Percentiles rank a stretch among this genome's conserved stretches.
Conservation (phyloP, 2,797 vertebrate genomes). For the Champsocephalus gunnari region DNA sequence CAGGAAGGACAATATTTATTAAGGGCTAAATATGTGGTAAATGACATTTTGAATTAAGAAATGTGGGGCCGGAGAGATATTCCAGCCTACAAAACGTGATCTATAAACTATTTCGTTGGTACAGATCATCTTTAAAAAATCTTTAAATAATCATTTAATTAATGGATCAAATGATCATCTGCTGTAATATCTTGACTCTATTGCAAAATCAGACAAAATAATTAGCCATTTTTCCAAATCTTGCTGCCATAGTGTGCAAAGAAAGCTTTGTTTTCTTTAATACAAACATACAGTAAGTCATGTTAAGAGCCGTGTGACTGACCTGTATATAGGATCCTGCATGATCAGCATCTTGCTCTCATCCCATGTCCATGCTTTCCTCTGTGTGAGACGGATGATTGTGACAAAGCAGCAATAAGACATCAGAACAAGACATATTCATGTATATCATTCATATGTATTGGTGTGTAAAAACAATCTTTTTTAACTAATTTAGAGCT, state of each 20-base stretch:
- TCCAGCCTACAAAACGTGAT: no score
- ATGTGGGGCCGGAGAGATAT: no score
- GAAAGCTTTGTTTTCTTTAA: neutral
- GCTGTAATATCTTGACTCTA: no score
- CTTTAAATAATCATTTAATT: no score
- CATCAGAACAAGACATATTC: neutral
- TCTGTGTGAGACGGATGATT: constrained; percentile 73
- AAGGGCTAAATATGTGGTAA: no score
- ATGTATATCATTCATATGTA: neutral
- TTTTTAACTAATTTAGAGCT: neutral
- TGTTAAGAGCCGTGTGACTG: constrained; percentile 20
- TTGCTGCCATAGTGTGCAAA: neutral
- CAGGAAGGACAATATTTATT: no score
- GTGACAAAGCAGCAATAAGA: neutral
- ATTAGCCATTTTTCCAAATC: no score
- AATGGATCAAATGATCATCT: no score
- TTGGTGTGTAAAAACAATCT: neutral
- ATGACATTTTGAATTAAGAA: no score
- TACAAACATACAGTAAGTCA: neutral
- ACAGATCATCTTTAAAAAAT: no score
- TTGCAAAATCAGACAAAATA: no score
- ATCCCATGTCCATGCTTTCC: constrained; percentile 91
- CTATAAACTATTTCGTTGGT: no score
- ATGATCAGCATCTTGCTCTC: constrained; percentile 90
- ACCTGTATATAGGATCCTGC: constrained; percentile 91